phyloP scores from a whole-genome alignment of 2,797 vertebrate species.

The Miichthys miiuy region DNA sequence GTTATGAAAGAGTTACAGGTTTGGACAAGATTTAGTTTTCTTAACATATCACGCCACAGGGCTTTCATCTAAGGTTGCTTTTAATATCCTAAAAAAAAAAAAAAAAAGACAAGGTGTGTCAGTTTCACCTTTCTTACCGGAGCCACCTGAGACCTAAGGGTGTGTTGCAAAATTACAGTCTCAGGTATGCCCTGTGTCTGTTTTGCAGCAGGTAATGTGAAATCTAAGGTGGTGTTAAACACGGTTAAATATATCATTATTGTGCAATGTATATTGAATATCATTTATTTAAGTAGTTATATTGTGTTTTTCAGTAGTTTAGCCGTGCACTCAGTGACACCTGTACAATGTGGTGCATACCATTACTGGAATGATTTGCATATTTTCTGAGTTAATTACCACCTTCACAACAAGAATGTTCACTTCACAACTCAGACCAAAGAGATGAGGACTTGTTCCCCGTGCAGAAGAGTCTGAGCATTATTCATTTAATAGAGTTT shows the following conservation, averaged over 20 bases:
- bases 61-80: conserved; percentile 13
- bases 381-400: not conserved
- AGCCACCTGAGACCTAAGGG: conserved; percentile 15
- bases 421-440: not conserved
- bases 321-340: not conserved
- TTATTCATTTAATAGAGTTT: not conserved
- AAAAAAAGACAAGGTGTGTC: conserved; percentile 36
- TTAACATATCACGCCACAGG: not conserved
- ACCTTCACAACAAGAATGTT: not conserved
- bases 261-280: not conserved
- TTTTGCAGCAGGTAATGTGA: not conserved
- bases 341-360: not conserved
- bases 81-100: not conserved
- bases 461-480: not conserved
- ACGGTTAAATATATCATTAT: not conserved
- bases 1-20: conserved; percentile 29
- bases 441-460: not conserved
- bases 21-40: conserved; percentile 20
- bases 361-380: not conserved
- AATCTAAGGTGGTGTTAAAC: not conserved
- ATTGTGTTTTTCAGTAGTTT: not conserved
- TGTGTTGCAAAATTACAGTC: conserved; percentile 31
- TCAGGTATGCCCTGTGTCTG: not conserved
- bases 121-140: not conserved
- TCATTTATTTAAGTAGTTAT: not conserved